Percentiles rank a stretch among this genome's conserved stretches.
Evolutionary conservation across 2,888 invertebrate genomes (phyloP).

Genomic region (Drosophila nigricruria): DNA sequence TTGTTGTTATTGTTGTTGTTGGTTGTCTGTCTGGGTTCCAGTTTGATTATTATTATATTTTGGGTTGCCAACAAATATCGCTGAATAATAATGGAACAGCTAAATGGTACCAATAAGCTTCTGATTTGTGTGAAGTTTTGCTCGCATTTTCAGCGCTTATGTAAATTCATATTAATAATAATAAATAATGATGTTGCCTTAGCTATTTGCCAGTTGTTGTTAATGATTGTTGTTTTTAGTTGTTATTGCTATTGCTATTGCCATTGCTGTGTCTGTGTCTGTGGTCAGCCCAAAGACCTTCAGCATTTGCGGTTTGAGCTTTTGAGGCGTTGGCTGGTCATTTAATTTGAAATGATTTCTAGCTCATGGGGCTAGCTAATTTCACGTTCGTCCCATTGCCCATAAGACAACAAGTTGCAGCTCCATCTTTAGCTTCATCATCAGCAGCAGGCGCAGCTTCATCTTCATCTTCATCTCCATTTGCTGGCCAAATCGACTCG

Average conservation of each 20-base stretch:
- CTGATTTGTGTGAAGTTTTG: constrained; percentile 76
- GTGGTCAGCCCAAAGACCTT: constrained; percentile 16
- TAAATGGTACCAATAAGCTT: constrained; percentile 74
- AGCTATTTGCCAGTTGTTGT: constrained; percentile 16
- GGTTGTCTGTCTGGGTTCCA: constrained; percentile 26
- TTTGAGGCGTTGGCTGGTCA: constrained; percentile 47
- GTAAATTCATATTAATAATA: constrained; percentile 70
- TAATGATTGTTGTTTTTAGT: constrained; percentile 10
- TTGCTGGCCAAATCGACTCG: constrained; percentile 34
- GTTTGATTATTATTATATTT: constrained; percentile 24
- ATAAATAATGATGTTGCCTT: constrained; percentile 66
- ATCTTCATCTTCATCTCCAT: constrained; percentile 19
- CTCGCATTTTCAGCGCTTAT: constrained; percentile 68
- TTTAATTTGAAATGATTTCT: constrained; percentile 52
- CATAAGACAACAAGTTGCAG: constrained; percentile 25
- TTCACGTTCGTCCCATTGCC: constrained; percentile 39
- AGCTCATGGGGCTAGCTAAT: constrained; percentile 47
- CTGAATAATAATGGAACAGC: constrained; percentile 69
- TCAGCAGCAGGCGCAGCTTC: not conserved
- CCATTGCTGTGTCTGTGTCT: not conserved
- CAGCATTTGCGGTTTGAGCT: constrained; percentile 6
- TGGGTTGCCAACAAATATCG: constrained; percentile 63
- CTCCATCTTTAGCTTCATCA: constrained; percentile 16
- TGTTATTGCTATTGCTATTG: not conserved
- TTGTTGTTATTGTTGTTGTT: constrained; percentile 6